phyloP scores from a whole-genome alignment of 1,140 invertebrate species.

The Rhyzopertha dominica region DNA sequence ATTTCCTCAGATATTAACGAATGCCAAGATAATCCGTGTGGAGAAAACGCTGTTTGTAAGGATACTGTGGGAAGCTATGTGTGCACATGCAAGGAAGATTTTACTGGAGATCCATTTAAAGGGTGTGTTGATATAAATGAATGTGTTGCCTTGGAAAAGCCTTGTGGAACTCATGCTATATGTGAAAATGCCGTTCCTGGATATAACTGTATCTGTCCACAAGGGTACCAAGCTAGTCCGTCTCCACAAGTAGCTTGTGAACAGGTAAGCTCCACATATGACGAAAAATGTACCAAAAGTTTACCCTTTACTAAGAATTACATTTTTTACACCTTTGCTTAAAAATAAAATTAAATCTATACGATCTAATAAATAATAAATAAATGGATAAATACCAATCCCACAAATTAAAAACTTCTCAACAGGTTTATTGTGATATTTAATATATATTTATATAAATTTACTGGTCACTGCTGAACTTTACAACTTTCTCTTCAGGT shows the following conservation, averaged over 20 bases:
- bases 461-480: constrained; percentile 2
- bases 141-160: constrained; percentile 71
- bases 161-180: constrained; percentile 80
- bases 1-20: constrained; percentile 75
- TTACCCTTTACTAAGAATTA: constrained; percentile 13
- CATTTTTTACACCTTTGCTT: constrained; percentile 1
- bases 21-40: constrained; percentile 79
- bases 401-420: too few species aligned
- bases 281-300: background rate
- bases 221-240: constrained; percentile 80
- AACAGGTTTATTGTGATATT: too few species aligned
- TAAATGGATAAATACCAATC: background rate
- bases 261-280: constrained; percentile 54
- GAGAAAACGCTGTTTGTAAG: constrained; percentile 76
- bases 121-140: constrained; percentile 90
- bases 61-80: constrained; percentile 81
- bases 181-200: constrained; percentile 84
- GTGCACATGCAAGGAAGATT: constrained; percentile 78
- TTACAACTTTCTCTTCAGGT: constrained; percentile 58
- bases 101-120: constrained; percentile 76
- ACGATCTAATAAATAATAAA: background rate
- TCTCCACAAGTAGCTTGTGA: constrained; percentile 79
- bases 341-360: constrained; percentile 8
- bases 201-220: constrained; percentile 81
- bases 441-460: background rate